A percentile compares a stretch with the other conserved stretches of the same genome.
Evolutionary conservation across 92 coral and sea anemone species (phyloP).

Genomic region (Chrysogorgia sp.): DNA sequence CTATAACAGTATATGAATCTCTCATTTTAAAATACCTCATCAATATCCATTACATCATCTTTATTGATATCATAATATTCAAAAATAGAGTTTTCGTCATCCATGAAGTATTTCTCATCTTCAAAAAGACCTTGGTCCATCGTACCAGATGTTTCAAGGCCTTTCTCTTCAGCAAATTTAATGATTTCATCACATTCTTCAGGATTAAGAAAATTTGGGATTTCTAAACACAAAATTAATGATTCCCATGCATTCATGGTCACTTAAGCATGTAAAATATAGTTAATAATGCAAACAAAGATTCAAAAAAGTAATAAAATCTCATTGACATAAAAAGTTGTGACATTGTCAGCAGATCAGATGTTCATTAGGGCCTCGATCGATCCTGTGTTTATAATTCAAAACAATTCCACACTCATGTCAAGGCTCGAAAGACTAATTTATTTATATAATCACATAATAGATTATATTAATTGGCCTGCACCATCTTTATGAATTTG

Average conservation of each 20-base stretch:
- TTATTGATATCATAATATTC: conserved; percentile 65
- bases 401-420: too few species aligned
- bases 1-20: neutral
- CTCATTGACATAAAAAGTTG: too few species aligned
- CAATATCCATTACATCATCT: conserved; percentile 64
- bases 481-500: too few species aligned
- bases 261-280: neutral
- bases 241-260: neutral
- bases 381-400: too few species aligned
- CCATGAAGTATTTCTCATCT: conserved; percentile 65
- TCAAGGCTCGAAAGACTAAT: too few species aligned
- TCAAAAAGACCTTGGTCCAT: conserved; percentile 62
- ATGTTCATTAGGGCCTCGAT: too few species aligned
- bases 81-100: conserved; percentile 58
- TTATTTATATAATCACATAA: too few species aligned
- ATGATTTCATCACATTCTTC: conserved; percentile 85
- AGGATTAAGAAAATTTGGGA: conserved; percentile 70
- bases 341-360: too few species aligned
- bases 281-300: neutral
- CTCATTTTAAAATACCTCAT: conserved; percentile 60
- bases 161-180: conserved; percentile 69
- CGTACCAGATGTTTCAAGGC: conserved; percentile 74
- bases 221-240: conserved; percentile 56
- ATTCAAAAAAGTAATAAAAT: too few species aligned
- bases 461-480: too few species aligned